phyloP scores from a whole-genome alignment of 2,113 vertebrate genomes.

The Sprattus sprattus region DNA sequence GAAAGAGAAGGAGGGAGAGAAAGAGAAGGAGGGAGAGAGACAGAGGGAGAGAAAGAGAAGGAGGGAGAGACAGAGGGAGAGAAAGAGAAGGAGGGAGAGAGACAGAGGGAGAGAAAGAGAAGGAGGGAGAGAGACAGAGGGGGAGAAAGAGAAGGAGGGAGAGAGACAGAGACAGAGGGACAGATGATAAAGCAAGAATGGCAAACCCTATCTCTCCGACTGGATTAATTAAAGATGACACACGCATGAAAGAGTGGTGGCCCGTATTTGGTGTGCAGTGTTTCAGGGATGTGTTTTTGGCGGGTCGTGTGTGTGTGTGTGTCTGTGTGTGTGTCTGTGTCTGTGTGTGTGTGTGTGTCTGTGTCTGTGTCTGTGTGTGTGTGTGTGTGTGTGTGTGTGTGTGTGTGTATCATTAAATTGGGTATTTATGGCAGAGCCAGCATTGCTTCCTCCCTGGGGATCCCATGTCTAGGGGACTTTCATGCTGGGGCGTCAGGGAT shows the following conservation, averaged over 20 bases:
- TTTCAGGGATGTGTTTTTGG: slow-evolving; percentile 32
- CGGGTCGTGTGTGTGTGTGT: background rate
- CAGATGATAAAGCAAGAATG: background rate
- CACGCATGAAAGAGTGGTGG: slow-evolving; percentile 7
- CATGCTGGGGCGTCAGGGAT: background rate
- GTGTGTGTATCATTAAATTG: background rate
- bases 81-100: background rate
- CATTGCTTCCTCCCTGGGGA: background rate
- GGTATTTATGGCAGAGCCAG: background rate
- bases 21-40: background rate
- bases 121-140: background rate
- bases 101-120: background rate
- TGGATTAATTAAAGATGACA: slow-evolving; percentile 33
- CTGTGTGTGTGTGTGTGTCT: background rate
- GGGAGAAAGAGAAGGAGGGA: background rate
- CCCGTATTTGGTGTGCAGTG: slow-evolving; percentile 21
- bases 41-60: background rate
- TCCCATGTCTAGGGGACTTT: background rate
- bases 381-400: background rate
- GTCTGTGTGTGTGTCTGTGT: background rate
- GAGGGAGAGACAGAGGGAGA: background rate
- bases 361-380: background rate
- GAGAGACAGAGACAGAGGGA: background rate
- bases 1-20: background rate
- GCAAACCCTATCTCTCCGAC: background rate